Evolutionary conservation across 2,797 vertebrate genomes (phyloP), one percentile per base, ranked within the genome.

Genomic region (Oophaga sylvatica): DNA sequence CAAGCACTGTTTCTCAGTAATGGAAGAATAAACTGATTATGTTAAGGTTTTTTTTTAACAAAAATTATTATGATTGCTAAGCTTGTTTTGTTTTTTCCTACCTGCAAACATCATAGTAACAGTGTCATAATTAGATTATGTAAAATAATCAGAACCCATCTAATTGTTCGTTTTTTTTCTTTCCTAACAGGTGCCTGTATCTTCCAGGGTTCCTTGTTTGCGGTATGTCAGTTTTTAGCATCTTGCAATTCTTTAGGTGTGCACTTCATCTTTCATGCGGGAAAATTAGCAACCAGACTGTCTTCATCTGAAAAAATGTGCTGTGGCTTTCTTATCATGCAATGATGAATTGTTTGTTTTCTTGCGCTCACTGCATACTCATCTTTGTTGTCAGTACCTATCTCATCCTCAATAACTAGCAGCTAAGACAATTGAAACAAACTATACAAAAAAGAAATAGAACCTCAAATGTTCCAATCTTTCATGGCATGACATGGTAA

Each of bases 151-250:
- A 5, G 0, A 6, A 26, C 48, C 8, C 7, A 45, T 60, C n/a
- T 70, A 75, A 81, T 82, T 60, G 6, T 31, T 6, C 2, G 20
- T 19, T 77, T 87, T 91, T 26, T 90, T 53, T 53, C 41, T 83
- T 91, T 8, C 89, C 73, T 90, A 62, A 17, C 93, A 96, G 95
- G 95, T 95, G 90, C 93, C 90, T 96, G 95, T 89, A 75, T 95
- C 91, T 92, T 93, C 90, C 92, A 90, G 2, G 95, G 94, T n/a
- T 91, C 92, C 79, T 73, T 91, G 8, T 91, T 94, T 88, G 91
- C 92, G 94, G 95, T 96, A 95, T 86, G 95, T 94, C 57, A 90
- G 68, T 90, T 87, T 79, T 81, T 35, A 20, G 48, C 48, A 53
- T 53, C 20, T 19, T 59, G 6, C 3, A 22, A 45, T 6, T 19